Base-by-base conservation (phyloP, 2,888 invertebrate genomes). In the Perizoma affinitatum region DNA sequence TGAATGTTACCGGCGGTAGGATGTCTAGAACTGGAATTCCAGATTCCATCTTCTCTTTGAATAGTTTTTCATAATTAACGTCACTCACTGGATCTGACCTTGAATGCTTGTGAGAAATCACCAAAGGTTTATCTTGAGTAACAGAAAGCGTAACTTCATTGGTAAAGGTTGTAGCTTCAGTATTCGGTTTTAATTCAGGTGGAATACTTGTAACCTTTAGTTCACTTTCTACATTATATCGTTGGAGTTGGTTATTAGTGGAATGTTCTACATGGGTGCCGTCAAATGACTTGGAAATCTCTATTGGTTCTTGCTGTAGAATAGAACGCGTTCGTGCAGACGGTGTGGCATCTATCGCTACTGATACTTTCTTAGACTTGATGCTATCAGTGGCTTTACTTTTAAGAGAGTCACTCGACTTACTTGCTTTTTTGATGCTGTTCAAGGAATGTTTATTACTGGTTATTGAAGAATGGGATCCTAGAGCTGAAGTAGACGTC, bases 331-430 rank as follows among this genome's bases (percentile, higher is more conserved):
- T 95, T 65, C 96, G 90, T 1, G 95, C 95, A 1, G 95, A 93
- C 8, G 96, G 96, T 0, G 96, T 96, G 0, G 96, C 96, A 80
- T 97, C 96, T 38, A 96, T 93, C 0, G 95, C 96, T 7, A 96
- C 95, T 0, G 96, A 96, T 4, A 96, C 95, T 84, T 96, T 95
- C 69, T 93, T 94, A 0, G 95, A 93, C 63, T 93, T 93, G 6
- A 83, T 72, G 54, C 90, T 91, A 45, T 88, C 91, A 22, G 83
- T 82, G 5, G 82, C 82, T 74, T 83, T 89, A 55, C 89, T 91
- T 78, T 82, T 88, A n/a, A 90, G 66, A 0, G 92, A 92, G 50
- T 90, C 89, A 59, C 83, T 92, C 2, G 93, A 88, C 74, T 93
- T 92, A 51, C 75, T 82, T 8, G 73, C 75, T 36, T 79, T 74